A percentile compares a stretch with the other conserved stretches of the same genome.
phyloP scores from a whole-genome alignment of 2,888 invertebrate genomes.

The Tipula unca region DNA sequence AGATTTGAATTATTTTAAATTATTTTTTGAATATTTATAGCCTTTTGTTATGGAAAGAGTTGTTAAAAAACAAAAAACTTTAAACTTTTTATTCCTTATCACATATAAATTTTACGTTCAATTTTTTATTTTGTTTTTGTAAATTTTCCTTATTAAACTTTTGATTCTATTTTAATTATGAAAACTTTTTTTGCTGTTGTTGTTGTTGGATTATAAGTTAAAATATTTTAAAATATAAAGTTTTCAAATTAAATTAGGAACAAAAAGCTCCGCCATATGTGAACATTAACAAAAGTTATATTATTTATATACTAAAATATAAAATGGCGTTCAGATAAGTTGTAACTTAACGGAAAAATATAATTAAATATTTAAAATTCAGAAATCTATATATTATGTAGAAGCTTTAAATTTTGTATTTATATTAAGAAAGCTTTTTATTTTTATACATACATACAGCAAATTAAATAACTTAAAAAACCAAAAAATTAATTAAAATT shows the following conservation, averaged over 20 bases:
- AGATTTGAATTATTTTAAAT: slow-evolving; percentile 14
- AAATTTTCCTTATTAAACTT: background rate
- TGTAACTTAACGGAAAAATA: background rate
- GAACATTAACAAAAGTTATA: background rate
- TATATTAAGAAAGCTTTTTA: background rate
- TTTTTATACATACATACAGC: background rate
- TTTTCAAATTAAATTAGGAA: background rate
- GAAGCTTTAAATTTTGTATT: background rate
- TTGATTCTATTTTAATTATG: background rate
- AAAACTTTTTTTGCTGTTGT: background rate
- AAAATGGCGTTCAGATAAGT: background rate
- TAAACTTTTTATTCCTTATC: background rate
- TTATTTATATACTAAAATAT: background rate
- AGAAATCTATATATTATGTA: background rate
- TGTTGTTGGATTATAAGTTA: background rate
- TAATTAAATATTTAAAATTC: background rate
- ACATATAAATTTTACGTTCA: background rate
- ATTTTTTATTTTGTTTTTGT: background rate
- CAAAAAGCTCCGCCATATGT: background rate
- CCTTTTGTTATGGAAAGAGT: background rate
- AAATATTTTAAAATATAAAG: background rate
- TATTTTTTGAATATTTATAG: background rate
- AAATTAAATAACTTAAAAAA: background rate
- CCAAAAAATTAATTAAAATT: slow-evolving; percentile 4
- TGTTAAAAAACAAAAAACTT: background rate